These are phyloP conservation scores for Lytechinus variegatus DNA, from an alignment of 35 echinoderm and acorn worm genomes.

Conservation along the genomic window DNA sequence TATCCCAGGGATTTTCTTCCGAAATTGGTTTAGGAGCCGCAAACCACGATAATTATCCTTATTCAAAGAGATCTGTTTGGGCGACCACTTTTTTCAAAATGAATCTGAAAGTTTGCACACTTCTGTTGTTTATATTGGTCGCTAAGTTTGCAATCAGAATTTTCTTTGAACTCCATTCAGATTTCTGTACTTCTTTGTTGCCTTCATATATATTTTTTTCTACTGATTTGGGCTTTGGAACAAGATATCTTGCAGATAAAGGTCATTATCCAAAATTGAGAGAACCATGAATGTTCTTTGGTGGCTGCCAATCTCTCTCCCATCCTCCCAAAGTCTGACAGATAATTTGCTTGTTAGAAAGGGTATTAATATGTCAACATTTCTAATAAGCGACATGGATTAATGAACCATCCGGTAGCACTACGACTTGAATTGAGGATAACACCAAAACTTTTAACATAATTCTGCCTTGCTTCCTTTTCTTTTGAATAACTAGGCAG, in stretches of 20 bases:
- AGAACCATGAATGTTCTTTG: background rate
- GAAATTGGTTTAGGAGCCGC: too few species aligned
- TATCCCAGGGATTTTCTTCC: too few species aligned
- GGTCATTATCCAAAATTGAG: slow-evolving; percentile 60
- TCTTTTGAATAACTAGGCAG: too few species aligned
- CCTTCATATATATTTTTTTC: too few species aligned
- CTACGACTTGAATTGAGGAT: background rate
- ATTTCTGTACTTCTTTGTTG: too few species aligned
- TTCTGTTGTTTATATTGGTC: slow-evolving; percentile 63
- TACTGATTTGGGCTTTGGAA: background rate
- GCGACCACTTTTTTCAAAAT: slow-evolving; percentile 60
- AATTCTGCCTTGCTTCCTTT: too few species aligned
- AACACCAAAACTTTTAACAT: too few species aligned
- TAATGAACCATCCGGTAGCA: background rate
- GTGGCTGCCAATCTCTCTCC: background rate
- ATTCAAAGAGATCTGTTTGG: slow-evolving; percentile 57
- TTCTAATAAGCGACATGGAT: background rate
- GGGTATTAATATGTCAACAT: background rate
- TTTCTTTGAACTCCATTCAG: too few species aligned
- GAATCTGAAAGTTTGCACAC: slow-evolving; percentile 66
- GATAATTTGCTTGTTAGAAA: background rate
- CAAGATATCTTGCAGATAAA: slow-evolving; percentile 40
- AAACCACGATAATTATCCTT: slow-evolving; percentile 31
- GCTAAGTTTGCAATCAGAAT: too few species aligned
- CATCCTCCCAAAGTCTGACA: background rate